A percentile compares a stretch with the other conserved stretches of the same genome.
Evolutionary conservation across 2,888 invertebrate species (phyloP).

Genomic region (Drosophila rellima): DNA sequence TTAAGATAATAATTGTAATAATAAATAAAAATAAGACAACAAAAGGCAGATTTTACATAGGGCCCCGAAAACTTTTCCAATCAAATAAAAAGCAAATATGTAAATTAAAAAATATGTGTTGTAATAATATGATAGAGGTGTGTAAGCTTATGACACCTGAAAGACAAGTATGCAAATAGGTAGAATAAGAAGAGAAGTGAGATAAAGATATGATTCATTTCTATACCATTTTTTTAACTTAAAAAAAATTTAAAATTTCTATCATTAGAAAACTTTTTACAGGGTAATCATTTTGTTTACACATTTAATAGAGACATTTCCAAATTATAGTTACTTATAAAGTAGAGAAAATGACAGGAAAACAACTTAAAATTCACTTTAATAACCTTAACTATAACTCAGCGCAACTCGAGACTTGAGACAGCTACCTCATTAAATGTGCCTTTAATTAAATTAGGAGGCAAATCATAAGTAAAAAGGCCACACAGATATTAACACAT

Average conservation of each 20-base stretch:
- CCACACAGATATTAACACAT: conserved; percentile 44
- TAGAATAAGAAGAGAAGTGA: background rate
- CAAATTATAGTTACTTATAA: conserved; percentile 31
- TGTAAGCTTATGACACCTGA: conserved; percentile 4
- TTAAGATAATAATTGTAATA: conserved; percentile 21
- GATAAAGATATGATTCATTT: too few relatives aligned
- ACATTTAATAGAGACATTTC: conserved; percentile 6
- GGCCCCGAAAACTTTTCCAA: conserved; percentile 15
- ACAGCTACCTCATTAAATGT: conserved; percentile 41
- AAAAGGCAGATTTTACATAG: background rate
- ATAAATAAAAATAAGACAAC: background rate
- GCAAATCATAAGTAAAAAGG: conserved; percentile 73
- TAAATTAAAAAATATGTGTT: conserved; percentile 22
- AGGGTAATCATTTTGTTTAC: background rate
- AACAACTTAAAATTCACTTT: conserved; percentile 36
- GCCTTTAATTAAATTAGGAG: conserved; percentile 58
- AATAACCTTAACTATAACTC: conserved; percentile 41
- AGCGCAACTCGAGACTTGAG: conserved; percentile 20
- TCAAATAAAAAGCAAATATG: conserved; percentile 23
- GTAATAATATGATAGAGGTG: conserved; percentile 9
- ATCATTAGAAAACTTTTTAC: background rate
- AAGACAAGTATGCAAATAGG: conserved; percentile 14
- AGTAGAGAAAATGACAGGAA: conserved; percentile 17
- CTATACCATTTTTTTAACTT: too few relatives aligned
- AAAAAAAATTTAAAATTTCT: too few relatives aligned